Evolutionary conservation across 2,888 invertebrate species (phyloP).

Genomic region (Xanthostigma xanthostigma): DNA sequence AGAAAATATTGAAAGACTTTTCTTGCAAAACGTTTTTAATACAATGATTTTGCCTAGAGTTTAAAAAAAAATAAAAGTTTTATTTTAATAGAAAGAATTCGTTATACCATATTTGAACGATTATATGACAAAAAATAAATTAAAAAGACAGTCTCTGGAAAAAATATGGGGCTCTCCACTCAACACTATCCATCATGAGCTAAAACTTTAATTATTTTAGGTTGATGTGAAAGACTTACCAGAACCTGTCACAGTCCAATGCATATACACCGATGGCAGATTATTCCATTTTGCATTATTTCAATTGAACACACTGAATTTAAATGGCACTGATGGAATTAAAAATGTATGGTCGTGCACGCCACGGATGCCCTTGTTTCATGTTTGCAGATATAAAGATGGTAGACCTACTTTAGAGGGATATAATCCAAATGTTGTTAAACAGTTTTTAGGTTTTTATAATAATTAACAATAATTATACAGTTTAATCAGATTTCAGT

Average conservation of each 20-base stretch:
- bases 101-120: no score
- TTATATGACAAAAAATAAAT: no score
- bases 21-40: no score
- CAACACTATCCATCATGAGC: no score
- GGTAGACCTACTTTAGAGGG: conserved; percentile 52
- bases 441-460: conserved; percentile 66
- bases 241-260: conserved; percentile 68
- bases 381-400: conserved; percentile 43
- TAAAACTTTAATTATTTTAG: conserved; percentile 25
- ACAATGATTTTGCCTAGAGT: no score
- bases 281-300: conserved; percentile 67
- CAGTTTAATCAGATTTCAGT: not conserved
- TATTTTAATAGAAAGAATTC: no score
- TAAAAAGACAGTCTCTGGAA: no score
- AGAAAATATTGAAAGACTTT: no score
- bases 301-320: conserved; percentile 68
- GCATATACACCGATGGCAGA: conserved; percentile 65
- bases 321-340: conserved; percentile 37
- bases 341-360: conserved; percentile 73
- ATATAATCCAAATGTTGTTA: conserved; percentile 67
- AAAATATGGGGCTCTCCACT: no score
- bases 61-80: no score
- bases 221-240: conserved; percentile 46
- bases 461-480: conserved; percentile 35
- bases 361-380: conserved; percentile 46